Evolutionary conservation across 2,888 invertebrate species (phyloP).

Genomic region (Hypselothyrea guttata): DNA sequence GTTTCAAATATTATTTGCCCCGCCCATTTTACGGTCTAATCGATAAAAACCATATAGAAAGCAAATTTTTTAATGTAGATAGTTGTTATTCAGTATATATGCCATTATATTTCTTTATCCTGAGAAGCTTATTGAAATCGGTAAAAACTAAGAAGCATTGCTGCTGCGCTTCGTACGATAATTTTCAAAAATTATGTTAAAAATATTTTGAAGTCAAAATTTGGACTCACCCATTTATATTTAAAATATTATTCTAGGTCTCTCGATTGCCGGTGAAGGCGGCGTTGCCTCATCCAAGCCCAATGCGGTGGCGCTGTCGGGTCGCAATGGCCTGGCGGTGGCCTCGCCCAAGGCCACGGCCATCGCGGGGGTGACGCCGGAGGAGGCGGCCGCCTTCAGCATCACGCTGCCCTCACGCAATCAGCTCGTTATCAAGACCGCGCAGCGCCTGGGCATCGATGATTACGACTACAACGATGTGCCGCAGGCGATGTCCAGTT

Average conservation of each 20-base stretch:
- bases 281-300: constrained; percentile 89
- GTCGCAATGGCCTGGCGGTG: constrained; percentile 87
- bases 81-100: too few species aligned
- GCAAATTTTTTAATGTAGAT: too few species aligned
- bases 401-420: constrained; percentile 77
- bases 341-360: constrained; percentile 89
- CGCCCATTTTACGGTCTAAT: too few species aligned
- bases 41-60: too few species aligned
- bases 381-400: constrained; percentile 81
- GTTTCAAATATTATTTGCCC: too few species aligned
- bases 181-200: too few species aligned
- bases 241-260: constrained; percentile 82
- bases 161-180: too few species aligned
- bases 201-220: too few species aligned
- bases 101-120: too few species aligned
- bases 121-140: too few species aligned
- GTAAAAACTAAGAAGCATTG: too few species aligned
- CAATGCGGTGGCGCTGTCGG: constrained; percentile 87
- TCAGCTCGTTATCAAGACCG: constrained; percentile 76
- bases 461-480: constrained; percentile 68
- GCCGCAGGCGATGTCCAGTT: constrained; percentile 46
- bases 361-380: constrained; percentile 86
- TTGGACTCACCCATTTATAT: not conserved
- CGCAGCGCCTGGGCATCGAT: constrained; percentile 54
- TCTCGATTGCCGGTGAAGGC: constrained; percentile 85